phyloP scores from a whole-genome alignment of 23 tunicate species.

The Oikopleura albicans region DNA sequence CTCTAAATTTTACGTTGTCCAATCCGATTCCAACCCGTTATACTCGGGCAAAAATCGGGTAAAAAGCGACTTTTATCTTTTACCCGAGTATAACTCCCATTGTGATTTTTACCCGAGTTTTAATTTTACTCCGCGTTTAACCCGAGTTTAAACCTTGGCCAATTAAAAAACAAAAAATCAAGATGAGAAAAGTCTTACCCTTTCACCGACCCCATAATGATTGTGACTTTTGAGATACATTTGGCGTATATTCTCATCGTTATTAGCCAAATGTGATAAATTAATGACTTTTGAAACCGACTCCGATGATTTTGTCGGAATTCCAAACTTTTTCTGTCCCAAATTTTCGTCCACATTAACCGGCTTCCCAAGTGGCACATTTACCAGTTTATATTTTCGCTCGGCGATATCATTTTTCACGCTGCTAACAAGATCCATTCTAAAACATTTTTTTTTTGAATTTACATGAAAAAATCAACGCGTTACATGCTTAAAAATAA shows the following conservation, averaged over 20 bases:
- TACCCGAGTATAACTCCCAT: not conserved
- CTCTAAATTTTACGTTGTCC: too few relatives aligned
- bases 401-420: not conserved
- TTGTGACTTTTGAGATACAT: conserved; percentile 6
- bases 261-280: not conserved
- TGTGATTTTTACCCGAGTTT: too few relatives aligned
- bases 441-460: not conserved
- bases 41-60: too few relatives aligned
- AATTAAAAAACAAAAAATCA: too few relatives aligned
- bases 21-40: too few relatives aligned
- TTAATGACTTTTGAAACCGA: not conserved
- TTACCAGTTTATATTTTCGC: not conserved
- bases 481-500: too few relatives aligned
- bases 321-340: not conserved
- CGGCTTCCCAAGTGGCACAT: not conserved
- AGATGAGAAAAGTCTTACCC: too few relatives aligned
- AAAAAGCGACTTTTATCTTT: not conserved
- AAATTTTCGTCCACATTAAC: not conserved
- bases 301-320: conserved; percentile 8
- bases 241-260: not conserved
- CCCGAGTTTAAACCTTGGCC: too few relatives aligned
- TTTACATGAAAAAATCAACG: too few relatives aligned
- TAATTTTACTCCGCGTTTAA: too few relatives aligned
- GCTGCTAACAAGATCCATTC: not conserved
- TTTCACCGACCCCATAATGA: not conserved